Evolutionary conservation across 2,888 invertebrate species (phyloP), one percentile per base, ranked within the genome.

Genomic region (Epinotia nisella): DNA sequence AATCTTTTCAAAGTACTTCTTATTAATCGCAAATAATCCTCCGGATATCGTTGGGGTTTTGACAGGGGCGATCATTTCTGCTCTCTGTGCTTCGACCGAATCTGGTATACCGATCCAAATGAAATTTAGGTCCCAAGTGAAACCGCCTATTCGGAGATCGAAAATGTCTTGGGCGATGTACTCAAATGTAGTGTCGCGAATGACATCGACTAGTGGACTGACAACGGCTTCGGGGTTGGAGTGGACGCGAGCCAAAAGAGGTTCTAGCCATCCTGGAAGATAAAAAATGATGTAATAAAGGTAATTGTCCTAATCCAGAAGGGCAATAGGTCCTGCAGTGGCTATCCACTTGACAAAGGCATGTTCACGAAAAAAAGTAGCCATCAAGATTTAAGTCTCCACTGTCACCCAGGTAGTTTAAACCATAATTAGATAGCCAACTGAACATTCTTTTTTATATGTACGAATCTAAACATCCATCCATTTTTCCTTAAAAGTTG

Each of bases 41-140:
- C 99, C 99, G 35, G 99, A 98, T 97, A 99, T 99, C 0, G 98
- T 98, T 0, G 99, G 99, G 69, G 98, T 98, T 94, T 95, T 95
- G 11, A 98, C 96, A 0, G 98, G 98, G 83, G 97, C 97, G 3
- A 97, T 96, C 0, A 96, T 90, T 86, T 96, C 95, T 81, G 95
- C 95, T 85, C 98, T 96, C 59, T 96, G 94, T 82, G 95, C 95
- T 81, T 95, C 95, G 83, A 97, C 96, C 35, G 95, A 94, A 39
- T 97, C 97, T 0, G 99, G 99, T 70, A 99, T 97, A 15, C 96
- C 95, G 87, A 98, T 98, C 99, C 99, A 99, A 88, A 97, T 98
- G 92, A 99, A 99, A 90, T 96, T 96, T 67, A 98, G 94, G 86
- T 97, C 96, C 98, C 98, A 98, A 88, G 96, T 97, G 85, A 98